These are phyloP conservation scores for Spheniscus mendiculus DNA, from an alignment of 2,113 vertebrate species.

Conservation along the genomic window DNA sequence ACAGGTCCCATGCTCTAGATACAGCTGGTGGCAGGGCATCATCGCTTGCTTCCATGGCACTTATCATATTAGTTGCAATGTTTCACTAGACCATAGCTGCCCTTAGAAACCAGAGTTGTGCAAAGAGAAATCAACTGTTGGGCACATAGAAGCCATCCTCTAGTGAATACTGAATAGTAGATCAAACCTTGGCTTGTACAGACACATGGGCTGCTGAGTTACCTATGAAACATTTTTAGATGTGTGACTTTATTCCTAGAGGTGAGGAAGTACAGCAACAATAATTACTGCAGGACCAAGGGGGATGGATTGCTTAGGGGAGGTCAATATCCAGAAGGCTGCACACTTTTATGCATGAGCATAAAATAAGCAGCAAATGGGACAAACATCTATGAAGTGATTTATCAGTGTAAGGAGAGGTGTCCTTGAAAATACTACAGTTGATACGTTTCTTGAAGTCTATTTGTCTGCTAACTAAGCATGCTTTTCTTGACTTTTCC, in stretches of 20 bases:
- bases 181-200: background rate
- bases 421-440: background rate
- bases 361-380: rapidly evolving
- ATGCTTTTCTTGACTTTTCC: background rate
- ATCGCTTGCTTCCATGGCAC: background rate
- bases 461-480: background rate
- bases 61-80: rapidly evolving
- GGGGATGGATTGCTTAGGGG: rapidly evolving
- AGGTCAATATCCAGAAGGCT: background rate
- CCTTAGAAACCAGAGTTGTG: background rate
- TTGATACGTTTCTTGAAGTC: background rate
- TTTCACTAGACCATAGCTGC: background rate
- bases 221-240: background rate
- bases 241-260: background rate
- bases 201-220: background rate
- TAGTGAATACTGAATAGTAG: background rate
- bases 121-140: background rate
- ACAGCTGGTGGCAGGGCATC: rapidly evolving
- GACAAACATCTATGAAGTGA: background rate
- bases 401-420: background rate
- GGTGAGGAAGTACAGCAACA: background rate
- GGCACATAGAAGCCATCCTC: rapidly evolving
- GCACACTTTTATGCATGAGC: background rate
- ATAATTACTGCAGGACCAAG: background rate
- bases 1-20: rapidly evolving